Conservation (phyloP, 2,113 vertebrate species). For the Ancistrus triradiatus region DNA sequence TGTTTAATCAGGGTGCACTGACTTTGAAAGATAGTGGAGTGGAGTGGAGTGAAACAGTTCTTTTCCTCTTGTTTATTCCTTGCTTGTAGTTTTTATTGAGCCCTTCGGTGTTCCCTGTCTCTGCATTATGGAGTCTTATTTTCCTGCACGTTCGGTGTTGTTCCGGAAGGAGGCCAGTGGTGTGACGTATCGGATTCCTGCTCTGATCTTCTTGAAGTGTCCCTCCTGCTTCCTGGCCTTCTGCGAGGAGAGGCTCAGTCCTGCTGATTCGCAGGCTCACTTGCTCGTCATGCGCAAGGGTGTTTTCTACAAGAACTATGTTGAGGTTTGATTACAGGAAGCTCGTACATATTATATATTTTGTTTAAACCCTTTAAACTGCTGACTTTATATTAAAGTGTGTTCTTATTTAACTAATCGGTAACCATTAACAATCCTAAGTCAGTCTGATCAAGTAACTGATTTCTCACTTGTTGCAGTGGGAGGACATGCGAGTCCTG, state of each 20-base stretch:
- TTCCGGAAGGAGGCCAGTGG: slow-evolving; percentile 81
- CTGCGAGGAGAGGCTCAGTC: slow-evolving; percentile 84
- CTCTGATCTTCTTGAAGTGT: slow-evolving; percentile 74
- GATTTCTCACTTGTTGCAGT: slow-evolving; percentile 64
- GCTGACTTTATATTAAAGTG: too few species aligned
- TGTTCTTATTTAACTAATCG: too few species aligned
- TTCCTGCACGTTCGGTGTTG: slow-evolving; percentile 78
- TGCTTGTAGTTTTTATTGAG: neutral
- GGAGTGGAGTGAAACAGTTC: too few species aligned
- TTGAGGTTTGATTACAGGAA: slow-evolving; percentile 77
- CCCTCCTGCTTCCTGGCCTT: slow-evolving; percentile 82
- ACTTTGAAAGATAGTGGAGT: too few species aligned
- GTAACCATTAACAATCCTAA: too few species aligned
- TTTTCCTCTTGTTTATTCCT: neutral
- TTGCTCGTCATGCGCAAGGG: slow-evolving; percentile 85
- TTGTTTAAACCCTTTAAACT: too few species aligned
- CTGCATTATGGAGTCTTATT: slow-evolving; percentile 73
- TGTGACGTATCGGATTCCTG: slow-evolving; percentile 85
- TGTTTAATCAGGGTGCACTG: too few species aligned
- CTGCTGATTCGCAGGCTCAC: slow-evolving; percentile 81
- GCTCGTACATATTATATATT: too few species aligned
- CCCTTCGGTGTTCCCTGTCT: neutral
- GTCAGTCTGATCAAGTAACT: too few species aligned
- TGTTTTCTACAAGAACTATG: slow-evolving; percentile 71
- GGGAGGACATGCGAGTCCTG: slow-evolving; percentile 80